Evolutionary conservation across 2,888 invertebrate genomes (phyloP).

Genomic region (Tenthredo amoena): DNA sequence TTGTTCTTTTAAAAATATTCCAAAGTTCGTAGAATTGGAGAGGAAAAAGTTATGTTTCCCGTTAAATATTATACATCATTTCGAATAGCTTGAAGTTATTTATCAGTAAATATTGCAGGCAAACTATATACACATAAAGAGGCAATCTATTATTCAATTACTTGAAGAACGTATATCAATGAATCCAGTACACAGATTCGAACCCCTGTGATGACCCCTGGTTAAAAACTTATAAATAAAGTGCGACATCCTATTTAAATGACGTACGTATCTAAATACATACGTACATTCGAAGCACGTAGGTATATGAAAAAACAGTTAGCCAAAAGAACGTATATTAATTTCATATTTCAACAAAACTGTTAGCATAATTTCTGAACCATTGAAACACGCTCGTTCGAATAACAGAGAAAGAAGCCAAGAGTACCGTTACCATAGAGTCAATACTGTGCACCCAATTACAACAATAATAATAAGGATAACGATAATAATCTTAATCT

Average conservation of each 20-base stretch:
- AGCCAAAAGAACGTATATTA: background rate
- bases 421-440: conserved; percentile 10
- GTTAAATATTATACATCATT: background rate
- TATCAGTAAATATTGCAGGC: background rate
- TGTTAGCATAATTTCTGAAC: background rate
- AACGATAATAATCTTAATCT: background rate
- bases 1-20: background rate
- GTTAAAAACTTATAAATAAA: background rate
- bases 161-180: background rate
- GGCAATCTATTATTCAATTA: background rate
- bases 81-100: background rate
- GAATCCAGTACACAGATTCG: conserved; percentile 4
- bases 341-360: background rate
- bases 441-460: conserved; percentile 21
- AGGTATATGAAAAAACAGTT: background rate
- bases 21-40: background rate
- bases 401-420: background rate
- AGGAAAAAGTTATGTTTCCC: background rate
- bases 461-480: background rate
- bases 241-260: conserved; percentile 21
- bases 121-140: background rate
- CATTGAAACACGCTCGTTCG: background rate
- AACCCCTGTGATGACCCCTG: conserved; percentile 1
- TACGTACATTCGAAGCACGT: background rate
- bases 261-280: background rate